Evolutionary conservation across 1,140 invertebrate species (phyloP), one percentile per base, ranked within the genome.

Genomic region (Pteromalus puparum): DNA sequence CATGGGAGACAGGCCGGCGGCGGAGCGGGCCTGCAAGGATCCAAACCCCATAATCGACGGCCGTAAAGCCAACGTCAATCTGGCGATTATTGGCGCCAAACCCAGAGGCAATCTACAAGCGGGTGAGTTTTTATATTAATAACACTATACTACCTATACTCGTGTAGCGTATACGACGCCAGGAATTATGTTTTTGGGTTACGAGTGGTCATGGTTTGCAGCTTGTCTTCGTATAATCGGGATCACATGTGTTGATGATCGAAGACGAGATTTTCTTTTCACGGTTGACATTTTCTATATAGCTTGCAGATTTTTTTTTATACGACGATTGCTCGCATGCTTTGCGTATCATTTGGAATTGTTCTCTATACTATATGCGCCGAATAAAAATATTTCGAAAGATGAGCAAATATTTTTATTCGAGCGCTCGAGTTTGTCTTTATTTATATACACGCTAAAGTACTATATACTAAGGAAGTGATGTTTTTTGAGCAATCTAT

Each of bases 31-130:
- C 26, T 99, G 98, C 92, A 98, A 99, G 93, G 98, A 99, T 90
- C 98, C 98, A 18, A 99, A 99, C 94, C 99, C 98, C 28, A 99
- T 99, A 92, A 99, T 99, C 90, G 98, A 99, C 92, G 99, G 99
- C 70, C 95, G 99, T 88, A 99, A 99, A 94, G 98, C 98, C 38
- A 99, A 99, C 93, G 99, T 99, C 38, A 99, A 99, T 93, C 94
- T 99, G 88, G 99, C 99, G 61, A 99, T 99, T 91, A 94, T 99
- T 83, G 99, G 98, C 89, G 98, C 98, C 38, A 99, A 99, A 93
- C 98, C 98, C 73, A 94, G 98, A 93, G 97, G 96, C 89, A 97
- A 97, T 92, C 94, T 97, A 85, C 96, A 96, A 93, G 94, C 96
- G 91, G 96, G 96, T 97, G 93, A 95, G 94, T 83, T 12, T 74